phyloP scores from a whole-genome alignment of 1,140 invertebrate genomes.

The Ladona fulva region DNA sequence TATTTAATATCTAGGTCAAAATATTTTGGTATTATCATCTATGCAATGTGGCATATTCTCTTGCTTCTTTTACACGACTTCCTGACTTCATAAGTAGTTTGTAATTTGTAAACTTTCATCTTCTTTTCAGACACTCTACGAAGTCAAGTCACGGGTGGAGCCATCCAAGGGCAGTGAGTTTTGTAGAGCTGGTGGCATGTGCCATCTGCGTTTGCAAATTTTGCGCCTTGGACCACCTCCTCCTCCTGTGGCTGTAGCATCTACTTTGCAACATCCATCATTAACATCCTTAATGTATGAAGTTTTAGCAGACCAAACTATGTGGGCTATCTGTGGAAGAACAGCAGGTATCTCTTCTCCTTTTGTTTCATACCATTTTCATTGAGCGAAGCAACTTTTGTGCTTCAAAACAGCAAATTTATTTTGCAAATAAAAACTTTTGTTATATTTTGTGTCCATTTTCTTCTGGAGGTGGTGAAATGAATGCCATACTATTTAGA shows the following conservation, averaged over 20 bases:
- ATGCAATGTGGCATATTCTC: too few relatives aligned
- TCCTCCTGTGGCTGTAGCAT: not conserved
- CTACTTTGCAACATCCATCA: not conserved
- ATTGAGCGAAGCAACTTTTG: too few relatives aligned
- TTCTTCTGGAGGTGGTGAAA: too few relatives aligned
- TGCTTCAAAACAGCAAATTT: too few relatives aligned
- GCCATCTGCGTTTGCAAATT: conserved; percentile 70
- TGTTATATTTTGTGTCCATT: too few relatives aligned
- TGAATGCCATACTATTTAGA: too few relatives aligned
- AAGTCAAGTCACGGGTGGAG: conserved; percentile 69
- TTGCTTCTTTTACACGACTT: too few relatives aligned
- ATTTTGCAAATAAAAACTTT: too few relatives aligned
- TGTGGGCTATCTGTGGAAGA: conserved; percentile 85
- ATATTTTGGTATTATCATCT: too few relatives aligned
- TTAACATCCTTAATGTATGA: conserved; percentile 77
- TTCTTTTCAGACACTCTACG: conserved; percentile 56
- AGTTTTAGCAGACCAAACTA: conserved; percentile 77
- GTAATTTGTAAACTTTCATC: not conserved
- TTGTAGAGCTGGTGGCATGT: conserved; percentile 79
- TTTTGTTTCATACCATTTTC: too few relatives aligned
- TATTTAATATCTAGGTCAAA: too few relatives aligned
- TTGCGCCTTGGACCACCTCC: conserved; percentile 34
- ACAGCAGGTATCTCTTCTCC: conserved; percentile 52
- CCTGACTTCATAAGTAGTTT: too few relatives aligned
- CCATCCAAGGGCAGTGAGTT: conserved; percentile 73